Evolutionary conservation across 2,888 invertebrate genomes (phyloP), one percentile per base, ranked within the genome.

Genomic region (Nymphalis c-album): DNA sequence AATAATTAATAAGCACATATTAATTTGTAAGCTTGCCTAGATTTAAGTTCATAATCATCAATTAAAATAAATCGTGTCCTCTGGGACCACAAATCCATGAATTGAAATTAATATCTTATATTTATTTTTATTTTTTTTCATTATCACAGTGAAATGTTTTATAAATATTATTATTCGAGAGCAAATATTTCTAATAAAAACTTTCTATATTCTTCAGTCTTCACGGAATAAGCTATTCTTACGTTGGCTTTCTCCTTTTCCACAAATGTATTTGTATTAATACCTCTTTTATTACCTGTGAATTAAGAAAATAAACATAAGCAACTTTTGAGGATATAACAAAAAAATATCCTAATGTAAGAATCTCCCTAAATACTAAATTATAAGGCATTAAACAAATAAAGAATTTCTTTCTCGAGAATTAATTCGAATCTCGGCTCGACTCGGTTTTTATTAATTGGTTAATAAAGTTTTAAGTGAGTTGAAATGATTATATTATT

Each of bases 241-340:
- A 86, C 83, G 58, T 87, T 90, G 0, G 85, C 86, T 6, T 84
- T 74, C 8, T 80, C 75, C 71, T 85, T 82, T 0, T 80, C 78
- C 0, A 83, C 82, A 20, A 88, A 85, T 0, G 71, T 73, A 48
- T 88, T 84, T 7, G 80, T 83, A 45, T 79, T 84, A 0, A 82
- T 73, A 0, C 90, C 90, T 79, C 88, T 80, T 61, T 78, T 72
- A 0, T 80, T 77, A 60, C 84, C 87, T 87, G 79, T 46, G 83
- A 85, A 64, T 18, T 61, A 26, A 53, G 20, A 63, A 65, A 31
- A 31, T 31, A 31, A 6, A 6, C 26, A 31, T 31, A 6, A 31
- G 26, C 26, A 31, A 31, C 6, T 31, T 31, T 31, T 31, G 26
- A n/a, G n/a, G n/a, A n/a, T n/a, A n/a, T n/a, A n/a, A n/a, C n/a